A percentile compares a stretch with the other conserved stretches of the same genome.
Conservation (phyloP, 2,888 invertebrate species). For the Shargacucullia verbasci region DNA sequence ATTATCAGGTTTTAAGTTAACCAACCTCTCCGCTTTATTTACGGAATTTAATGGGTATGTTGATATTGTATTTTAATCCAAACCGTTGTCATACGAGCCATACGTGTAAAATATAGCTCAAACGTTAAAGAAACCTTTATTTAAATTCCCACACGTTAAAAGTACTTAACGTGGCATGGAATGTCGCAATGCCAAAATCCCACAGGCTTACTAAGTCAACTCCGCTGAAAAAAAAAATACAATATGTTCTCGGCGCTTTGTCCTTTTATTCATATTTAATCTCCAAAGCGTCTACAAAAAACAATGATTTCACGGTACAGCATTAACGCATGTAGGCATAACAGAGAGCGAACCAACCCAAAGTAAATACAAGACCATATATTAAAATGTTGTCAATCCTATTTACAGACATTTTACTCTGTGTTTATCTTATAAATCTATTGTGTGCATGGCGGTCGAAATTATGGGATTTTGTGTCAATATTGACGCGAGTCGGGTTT, state of each 20-base stretch:
- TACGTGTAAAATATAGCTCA: slow-evolving; percentile 35
- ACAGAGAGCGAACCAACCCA: slow-evolving; percentile 84
- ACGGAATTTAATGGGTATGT: no score
- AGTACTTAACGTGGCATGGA: slow-evolving; percentile 72
- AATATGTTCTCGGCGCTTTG: slow-evolving; percentile 81
- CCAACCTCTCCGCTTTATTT: no score
- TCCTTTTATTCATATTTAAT: slow-evolving; percentile 88
- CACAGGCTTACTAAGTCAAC: slow-evolving; percentile 81
- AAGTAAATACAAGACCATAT: slow-evolving; percentile 85
- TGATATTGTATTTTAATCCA: no score
- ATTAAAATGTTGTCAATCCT: slow-evolving; percentile 89
- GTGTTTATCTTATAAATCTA: slow-evolving; percentile 89
- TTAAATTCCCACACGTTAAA: slow-evolving; percentile 70
- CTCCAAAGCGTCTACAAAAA: slow-evolving; percentile 84
- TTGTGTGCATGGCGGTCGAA: slow-evolving; percentile 87
- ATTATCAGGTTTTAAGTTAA: no score
- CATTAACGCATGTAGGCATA: slow-evolving; percentile 88
- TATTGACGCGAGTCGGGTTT: slow-evolving; percentile 83
- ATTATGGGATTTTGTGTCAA: slow-evolving; percentile 88
- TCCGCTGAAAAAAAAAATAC: slow-evolving; percentile 72
- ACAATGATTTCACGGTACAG: slow-evolving; percentile 88
- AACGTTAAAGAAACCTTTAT: slow-evolving; percentile 57
- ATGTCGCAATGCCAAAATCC: slow-evolving; percentile 75
- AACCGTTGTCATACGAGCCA: slow-evolving; percentile 1
- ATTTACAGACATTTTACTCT: slow-evolving; percentile 88